A percentile compares a stretch with the other conserved stretches of the same genome.
Conservation (phyloP, 2,113 vertebrate species). For the Conger conger region DNA sequence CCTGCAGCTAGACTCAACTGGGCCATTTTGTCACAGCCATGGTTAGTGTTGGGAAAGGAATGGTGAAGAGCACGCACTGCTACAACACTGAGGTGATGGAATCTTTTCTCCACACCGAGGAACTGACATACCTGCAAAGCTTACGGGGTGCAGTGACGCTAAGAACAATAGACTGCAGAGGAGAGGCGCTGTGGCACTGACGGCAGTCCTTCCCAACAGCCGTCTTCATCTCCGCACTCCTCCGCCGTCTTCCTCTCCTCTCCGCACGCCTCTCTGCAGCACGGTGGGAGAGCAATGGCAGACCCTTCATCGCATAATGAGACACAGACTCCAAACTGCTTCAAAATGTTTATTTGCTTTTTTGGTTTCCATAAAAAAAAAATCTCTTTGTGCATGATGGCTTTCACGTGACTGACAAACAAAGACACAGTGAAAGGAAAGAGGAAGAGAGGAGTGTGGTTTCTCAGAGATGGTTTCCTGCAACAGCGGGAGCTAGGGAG, state of each 20-base stretch:
- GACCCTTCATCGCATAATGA: neutral
- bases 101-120: too few relatives aligned
- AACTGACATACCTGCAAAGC: too few relatives aligned
- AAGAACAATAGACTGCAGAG: neutral
- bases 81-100: too few relatives aligned
- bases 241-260: neutral
- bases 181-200: too few relatives aligned
- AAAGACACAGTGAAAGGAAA: slow-evolving; percentile 1
- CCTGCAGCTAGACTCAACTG: neutral
- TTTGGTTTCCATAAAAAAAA: slow-evolving; percentile 38
- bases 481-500: neutral
- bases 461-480: neutral
- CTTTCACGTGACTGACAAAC: slow-evolving; percentile 34
- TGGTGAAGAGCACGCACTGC: too few relatives aligned
- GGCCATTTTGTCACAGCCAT: too few relatives aligned
- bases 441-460: neutral
- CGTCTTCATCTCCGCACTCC: neutral
- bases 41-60: too few relatives aligned
- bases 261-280: too few relatives aligned
- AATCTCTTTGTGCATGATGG: slow-evolving; percentile 26
- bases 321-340: slow-evolving; percentile 35
- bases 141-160: neutral
- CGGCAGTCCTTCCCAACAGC: too few relatives aligned
- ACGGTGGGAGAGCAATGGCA: neutral
- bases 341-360: slow-evolving; percentile 53